Percentiles rank a stretch among this genome's conserved stretches.
Evolutionary conservation across 2,113 vertebrate species (phyloP).

Genomic region (Gobiocypris rarus): DNA sequence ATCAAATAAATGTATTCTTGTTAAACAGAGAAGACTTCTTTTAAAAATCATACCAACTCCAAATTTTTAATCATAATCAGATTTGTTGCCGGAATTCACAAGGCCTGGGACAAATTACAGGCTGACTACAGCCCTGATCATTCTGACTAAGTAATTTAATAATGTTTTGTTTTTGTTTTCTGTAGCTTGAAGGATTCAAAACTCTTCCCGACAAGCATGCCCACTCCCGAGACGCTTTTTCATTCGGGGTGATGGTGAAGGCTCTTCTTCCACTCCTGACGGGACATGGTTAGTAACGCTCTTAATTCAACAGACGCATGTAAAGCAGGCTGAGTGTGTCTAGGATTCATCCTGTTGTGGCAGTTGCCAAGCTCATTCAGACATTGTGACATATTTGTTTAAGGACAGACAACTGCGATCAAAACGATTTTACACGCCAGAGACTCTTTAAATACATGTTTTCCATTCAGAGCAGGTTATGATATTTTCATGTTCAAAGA

Average conservation of each 20-base stretch:
- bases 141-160: constrained; percentile 26
- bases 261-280: constrained; percentile 80
- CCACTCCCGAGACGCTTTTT: constrained; percentile 89
- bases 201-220: constrained; percentile 81
- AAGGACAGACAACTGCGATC: neutral
- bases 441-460: neutral
- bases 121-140: neutral
- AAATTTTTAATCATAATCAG: neutral
- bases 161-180: constrained; percentile 24
- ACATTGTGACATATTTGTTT: constrained; percentile 27
- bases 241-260: constrained; percentile 88
- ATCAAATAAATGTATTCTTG: neutral
- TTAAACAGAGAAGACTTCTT: no score
- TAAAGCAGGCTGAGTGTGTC: constrained; percentile 13
- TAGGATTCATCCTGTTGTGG: constrained; percentile 41
- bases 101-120: neutral
- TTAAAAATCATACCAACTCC: no score
- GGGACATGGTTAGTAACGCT: constrained; percentile 81
- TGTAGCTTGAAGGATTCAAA: constrained; percentile 84
- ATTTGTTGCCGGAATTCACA: neutral
- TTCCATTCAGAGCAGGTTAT: constrained; percentile 7
- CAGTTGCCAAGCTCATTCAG: constrained; percentile 1
- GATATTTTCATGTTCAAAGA: constrained; percentile 20
- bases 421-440: neutral
- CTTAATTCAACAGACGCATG: neutral